Percentiles rank a stretch among this genome's conserved stretches.
phyloP scores from a whole-genome alignment of 92 coral and sea anemone genomes.

The Epizoanthus rinbou region DNA sequence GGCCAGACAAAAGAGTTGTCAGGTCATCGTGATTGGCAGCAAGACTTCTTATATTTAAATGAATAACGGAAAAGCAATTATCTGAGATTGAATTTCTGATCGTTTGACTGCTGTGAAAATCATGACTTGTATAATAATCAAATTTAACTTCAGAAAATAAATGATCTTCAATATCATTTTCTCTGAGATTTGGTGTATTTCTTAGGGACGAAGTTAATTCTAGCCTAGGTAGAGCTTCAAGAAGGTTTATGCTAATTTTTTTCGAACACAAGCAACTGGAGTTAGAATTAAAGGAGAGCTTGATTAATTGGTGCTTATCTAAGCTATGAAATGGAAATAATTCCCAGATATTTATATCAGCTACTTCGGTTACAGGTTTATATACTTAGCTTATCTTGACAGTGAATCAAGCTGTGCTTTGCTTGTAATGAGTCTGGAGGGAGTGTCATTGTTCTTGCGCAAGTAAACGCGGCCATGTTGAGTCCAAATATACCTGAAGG shows the following conservation, averaged over 20 bases:
- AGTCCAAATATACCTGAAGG: constrained; percentile 44
- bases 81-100: constrained; percentile 16
- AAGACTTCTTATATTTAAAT: constrained; percentile 46
- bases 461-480: constrained; percentile 40
- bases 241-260: not conserved
- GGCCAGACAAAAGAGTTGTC: constrained; percentile 24
- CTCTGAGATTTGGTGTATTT: not conserved
- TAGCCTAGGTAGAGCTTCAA: not conserved
- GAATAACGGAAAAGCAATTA: constrained; percentile 42
- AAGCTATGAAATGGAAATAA: too few relatives aligned
- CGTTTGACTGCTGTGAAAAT: constrained; percentile 27
- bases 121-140: constrained; percentile 34
- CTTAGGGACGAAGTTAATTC: constrained; percentile 1
- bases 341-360: too few relatives aligned
- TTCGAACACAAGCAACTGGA: not conserved
- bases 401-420: constrained; percentile 12
- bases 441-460: constrained; percentile 1
- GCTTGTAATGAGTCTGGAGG: constrained; percentile 3
- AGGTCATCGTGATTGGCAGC: constrained; percentile 50
- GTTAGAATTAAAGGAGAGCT: too few relatives aligned
- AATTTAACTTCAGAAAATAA: constrained; percentile 37
- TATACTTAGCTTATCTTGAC: too few relatives aligned
- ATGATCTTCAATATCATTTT: constrained; percentile 47
- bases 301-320: too few relatives aligned
- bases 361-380: too few relatives aligned